Conservation (phyloP, 2,888 invertebrate genomes). For the Ectropis crepuscularia region DNA sequence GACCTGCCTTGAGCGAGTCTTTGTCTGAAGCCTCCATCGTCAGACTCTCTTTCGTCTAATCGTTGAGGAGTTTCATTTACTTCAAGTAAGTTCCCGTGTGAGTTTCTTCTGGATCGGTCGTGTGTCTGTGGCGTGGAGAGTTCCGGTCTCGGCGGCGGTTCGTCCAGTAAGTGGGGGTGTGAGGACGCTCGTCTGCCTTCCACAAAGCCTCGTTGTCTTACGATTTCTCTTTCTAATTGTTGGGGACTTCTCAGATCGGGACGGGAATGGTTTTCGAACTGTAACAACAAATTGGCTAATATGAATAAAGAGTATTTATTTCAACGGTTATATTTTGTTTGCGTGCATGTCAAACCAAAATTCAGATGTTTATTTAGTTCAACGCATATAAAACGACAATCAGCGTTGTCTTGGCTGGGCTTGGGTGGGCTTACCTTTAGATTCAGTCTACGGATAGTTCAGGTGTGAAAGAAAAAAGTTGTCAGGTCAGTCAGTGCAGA, state of each 20-base stretch:
- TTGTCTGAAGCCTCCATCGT: constrained; percentile 86
- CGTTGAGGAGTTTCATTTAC: constrained; percentile 62
- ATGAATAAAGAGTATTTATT: constrained; percentile 2
- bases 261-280: constrained; percentile 79
- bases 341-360: neutral
- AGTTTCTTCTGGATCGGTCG: constrained; percentile 80
- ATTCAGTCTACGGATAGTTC: too few relatives aligned
- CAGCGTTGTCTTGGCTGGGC: too few relatives aligned
- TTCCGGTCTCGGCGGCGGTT: constrained; percentile 71
- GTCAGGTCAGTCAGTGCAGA: too few relatives aligned
- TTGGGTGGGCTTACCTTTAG: too few relatives aligned
- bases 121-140: constrained; percentile 69
- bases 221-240: constrained; percentile 85
- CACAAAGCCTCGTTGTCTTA: constrained; percentile 82
- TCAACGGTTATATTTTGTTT: neutral
- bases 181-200: constrained; percentile 86
- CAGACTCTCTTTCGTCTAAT: constrained; percentile 83
- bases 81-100: constrained; percentile 86
- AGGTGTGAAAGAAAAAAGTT: too few relatives aligned
- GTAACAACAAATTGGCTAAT: constrained; percentile 55
- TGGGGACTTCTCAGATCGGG: constrained; percentile 85
- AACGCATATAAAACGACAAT: too few relatives aligned
- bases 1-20: constrained; percentile 73
- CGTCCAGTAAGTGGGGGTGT: constrained; percentile 87
- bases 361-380: too few relatives aligned